Percentiles rank a stretch among this genome's conserved stretches.
These are phyloP conservation scores for Tinea pellionella DNA, from an alignment of 2,888 invertebrate genomes.

Conservation along the genomic window DNA sequence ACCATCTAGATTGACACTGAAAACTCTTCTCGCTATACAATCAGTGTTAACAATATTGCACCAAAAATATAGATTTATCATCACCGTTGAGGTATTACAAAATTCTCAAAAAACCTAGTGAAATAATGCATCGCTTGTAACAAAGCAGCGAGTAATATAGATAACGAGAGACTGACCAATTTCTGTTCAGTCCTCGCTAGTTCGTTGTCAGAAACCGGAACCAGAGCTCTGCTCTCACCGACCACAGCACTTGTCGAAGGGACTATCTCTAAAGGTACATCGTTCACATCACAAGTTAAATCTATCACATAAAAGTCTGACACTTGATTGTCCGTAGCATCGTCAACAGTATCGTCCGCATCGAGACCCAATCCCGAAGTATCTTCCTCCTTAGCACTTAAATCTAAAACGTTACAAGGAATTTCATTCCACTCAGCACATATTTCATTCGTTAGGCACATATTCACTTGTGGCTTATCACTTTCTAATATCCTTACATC, in stretches of 20 bases:
- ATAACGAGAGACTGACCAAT: constrained; percentile 70
- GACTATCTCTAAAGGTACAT: neutral
- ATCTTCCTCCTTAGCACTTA: constrained; percentile 36
- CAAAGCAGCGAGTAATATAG: constrained; percentile 70
- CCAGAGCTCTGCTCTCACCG: constrained; percentile 36
- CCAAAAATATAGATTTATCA: constrained; percentile 18
- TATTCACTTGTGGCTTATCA: constrained; percentile 27
- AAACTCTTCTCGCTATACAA: too few species aligned
- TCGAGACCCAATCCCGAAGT: constrained; percentile 25
- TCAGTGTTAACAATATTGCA: too few species aligned
- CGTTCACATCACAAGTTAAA: constrained; percentile 33
- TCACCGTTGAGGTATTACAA: constrained; percentile 59
- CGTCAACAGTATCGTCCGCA: constrained; percentile 17
- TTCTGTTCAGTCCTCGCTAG: constrained; percentile 55
- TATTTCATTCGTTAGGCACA: constrained; percentile 58
- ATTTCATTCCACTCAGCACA: constrained; percentile 55
- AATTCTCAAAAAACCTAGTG: constrained; percentile 72
- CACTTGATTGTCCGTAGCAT: constrained; percentile 22
- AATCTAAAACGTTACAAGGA: constrained; percentile 48
- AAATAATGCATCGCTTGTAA: constrained; percentile 73
- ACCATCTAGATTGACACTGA: too few species aligned
- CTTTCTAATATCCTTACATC: constrained; percentile 5
- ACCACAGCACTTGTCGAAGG: neutral
- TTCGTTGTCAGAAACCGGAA: constrained; percentile 58
- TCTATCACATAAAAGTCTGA: constrained; percentile 54